A percentile compares a stretch with the other conserved stretches of the same genome.
phyloP scores from a whole-genome alignment of 2,113 vertebrate species.

The Panthera tigris region DNA sequence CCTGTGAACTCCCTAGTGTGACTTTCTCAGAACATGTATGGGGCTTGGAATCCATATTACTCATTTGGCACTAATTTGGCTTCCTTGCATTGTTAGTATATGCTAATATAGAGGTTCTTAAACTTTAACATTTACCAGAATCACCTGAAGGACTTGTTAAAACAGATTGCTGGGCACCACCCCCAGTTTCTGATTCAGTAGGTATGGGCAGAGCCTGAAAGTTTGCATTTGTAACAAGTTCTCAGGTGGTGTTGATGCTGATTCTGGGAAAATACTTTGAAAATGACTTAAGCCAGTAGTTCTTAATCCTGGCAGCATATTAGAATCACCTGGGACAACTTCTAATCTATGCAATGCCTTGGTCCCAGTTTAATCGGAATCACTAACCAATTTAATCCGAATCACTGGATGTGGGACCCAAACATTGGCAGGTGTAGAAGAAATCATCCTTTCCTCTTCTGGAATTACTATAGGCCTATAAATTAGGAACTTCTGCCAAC shows the following conservation, averaged over 20 bases:
- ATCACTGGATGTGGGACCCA: neutral
- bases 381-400: neutral
- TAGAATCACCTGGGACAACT: neutral
- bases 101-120: neutral
- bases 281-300: neutral
- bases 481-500: neutral
- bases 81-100: neutral
- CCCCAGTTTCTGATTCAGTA: neutral
- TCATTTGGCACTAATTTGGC: neutral
- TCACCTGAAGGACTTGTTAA: neutral
- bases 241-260: neutral
- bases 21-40: neutral
- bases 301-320: neutral
- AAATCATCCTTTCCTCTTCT: neutral
- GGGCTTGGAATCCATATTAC: neutral
- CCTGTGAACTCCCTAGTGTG: neutral
- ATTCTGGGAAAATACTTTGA: neutral
- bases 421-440: neutral
- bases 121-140: constrained; percentile 14
- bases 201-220: neutral
- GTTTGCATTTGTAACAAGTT: neutral
- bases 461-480: neutral
- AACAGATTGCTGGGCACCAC: neutral
- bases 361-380: neutral
- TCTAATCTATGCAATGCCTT: neutral